Evolutionary conservation across 2,113 vertebrate genomes (phyloP).

Genomic region (Callaeas wilsoni): DNA sequence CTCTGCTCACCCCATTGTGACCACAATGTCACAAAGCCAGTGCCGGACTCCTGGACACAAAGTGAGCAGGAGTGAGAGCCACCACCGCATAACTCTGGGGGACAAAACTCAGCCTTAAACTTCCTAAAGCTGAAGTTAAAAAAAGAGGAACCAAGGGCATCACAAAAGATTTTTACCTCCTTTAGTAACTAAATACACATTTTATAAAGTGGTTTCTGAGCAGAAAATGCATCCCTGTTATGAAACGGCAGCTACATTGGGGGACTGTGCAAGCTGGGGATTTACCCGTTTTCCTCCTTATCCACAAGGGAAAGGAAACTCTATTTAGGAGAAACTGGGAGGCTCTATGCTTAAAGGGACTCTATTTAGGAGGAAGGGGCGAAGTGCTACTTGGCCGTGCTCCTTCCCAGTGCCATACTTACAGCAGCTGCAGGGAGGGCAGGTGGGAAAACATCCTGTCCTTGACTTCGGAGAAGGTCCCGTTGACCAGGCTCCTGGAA

Average conservation of each 20-base stretch:
- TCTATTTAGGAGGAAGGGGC: not conserved
- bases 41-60: fast-evolving
- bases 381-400: not conserved
- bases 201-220: not conserved
- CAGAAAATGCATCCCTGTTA: not conserved
- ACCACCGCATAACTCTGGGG: too few species aligned
- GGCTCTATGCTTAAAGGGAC: not conserved
- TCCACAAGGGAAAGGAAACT: not conserved
- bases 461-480: conserved; percentile 91
- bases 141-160: not conserved
- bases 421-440: conserved; percentile 93
- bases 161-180: not conserved
- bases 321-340: not conserved
- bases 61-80: not conserved
- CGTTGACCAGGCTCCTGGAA: conserved; percentile 92
- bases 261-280: not conserved
- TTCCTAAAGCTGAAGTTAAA: not conserved
- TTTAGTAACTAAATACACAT: not conserved
- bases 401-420: conserved; percentile 67
- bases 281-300: not conserved
- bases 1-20: fast-evolving
- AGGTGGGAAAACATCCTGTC: conserved; percentile 95
- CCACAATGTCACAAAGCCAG: fast-evolving
- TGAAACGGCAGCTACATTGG: fast-evolving
- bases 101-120: not conserved